Evolutionary conservation across 2,888 invertebrate genomes (phyloP), one percentile per base, ranked within the genome.

Genomic region (Synergus gifuensis): DNA sequence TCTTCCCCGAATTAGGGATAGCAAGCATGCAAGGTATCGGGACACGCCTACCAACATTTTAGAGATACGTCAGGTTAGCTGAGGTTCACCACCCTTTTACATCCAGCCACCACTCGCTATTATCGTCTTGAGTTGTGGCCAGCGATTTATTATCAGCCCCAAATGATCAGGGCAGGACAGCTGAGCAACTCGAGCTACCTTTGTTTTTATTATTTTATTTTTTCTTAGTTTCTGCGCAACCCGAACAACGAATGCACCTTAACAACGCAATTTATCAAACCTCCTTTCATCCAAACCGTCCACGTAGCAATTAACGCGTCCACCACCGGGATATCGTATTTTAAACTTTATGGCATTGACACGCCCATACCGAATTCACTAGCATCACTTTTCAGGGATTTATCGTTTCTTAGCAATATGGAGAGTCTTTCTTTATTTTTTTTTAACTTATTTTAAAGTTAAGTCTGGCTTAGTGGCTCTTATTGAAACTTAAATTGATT

Each of bases 281-380:
- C 87, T 89, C 86, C 88, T 90, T 90, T 90, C 90, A 88, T 89
- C 89, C 88, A 87, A 86, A 86, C 88, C 87, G 88, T 89, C 89
- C 87, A 89, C 89, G 87, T 89, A 89, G 90, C 90, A 91, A 90
- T 91, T 91, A 91, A 90, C 90, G 88, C 91, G 89, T 91, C 88
- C 88, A 88, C 89, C 85, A 83, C 86, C 86, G 88, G 87, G 90
- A 89, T 89, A 90, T 90, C 91, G 88, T 90, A 90, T 90, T 90
- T 90, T 89, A 88, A 90, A 89, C 85, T 90, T 91, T 90, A 90
- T 89, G 86, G 88, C 88, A 87, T 85, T 83, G 90, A 84, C 88
- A 91, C 91, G 90, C 91, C 91, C 89, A 90, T 88, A 88, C 88
- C 87, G 89, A 91, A 89, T 91, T 90, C 86, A 83, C 90, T 87